These are phyloP conservation scores for Gonatopus flavifemur DNA, from an alignment of 1,140 invertebrate genomes.

Conservation along the genomic window DNA sequence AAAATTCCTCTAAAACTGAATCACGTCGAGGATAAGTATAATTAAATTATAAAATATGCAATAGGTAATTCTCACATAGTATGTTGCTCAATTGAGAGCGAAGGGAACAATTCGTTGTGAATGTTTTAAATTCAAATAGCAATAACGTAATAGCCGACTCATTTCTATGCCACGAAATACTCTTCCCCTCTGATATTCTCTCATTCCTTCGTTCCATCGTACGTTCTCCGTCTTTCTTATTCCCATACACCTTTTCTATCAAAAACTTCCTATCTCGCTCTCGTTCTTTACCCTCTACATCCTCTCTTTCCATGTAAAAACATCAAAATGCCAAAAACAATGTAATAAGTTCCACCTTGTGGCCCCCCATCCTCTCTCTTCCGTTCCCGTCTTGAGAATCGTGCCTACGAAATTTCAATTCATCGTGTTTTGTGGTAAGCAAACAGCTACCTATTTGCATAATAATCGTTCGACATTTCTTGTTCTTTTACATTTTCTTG, in stretches of 20 bases:
- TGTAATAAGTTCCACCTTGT: too few relatives aligned
- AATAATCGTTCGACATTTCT: constrained; percentile 36
- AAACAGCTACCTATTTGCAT: constrained; percentile 29
- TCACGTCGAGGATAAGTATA: too few relatives aligned
- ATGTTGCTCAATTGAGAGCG: too few relatives aligned
- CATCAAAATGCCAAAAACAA: constrained; percentile 33
- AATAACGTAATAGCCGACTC: too few relatives aligned
- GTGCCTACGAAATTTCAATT: constrained; percentile 28
- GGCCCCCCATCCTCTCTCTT: constrained; percentile 8
- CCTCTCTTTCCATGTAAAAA: constrained; percentile 1
- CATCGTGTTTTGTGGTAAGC: constrained; percentile 19
- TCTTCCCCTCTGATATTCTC: neutral
- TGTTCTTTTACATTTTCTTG: too few relatives aligned
- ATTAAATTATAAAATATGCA: too few relatives aligned
- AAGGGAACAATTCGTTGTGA: too few relatives aligned
- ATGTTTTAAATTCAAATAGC: too few relatives aligned
- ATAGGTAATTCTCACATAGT: too few relatives aligned
- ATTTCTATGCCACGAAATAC: constrained; percentile 18
- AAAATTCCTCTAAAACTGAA: too few relatives aligned
- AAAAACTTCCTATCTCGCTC: constrained; percentile 5
- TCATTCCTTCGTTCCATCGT: constrained; percentile 1
- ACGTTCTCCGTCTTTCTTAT: neutral
- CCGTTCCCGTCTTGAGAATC: constrained; percentile 9
- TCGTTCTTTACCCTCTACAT: neutral
- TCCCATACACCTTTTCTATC: constrained; percentile 11